These are phyloP conservation scores for Hesperia comma DNA, from an alignment of 2,888 invertebrate species.

Conservation along the genomic window DNA sequence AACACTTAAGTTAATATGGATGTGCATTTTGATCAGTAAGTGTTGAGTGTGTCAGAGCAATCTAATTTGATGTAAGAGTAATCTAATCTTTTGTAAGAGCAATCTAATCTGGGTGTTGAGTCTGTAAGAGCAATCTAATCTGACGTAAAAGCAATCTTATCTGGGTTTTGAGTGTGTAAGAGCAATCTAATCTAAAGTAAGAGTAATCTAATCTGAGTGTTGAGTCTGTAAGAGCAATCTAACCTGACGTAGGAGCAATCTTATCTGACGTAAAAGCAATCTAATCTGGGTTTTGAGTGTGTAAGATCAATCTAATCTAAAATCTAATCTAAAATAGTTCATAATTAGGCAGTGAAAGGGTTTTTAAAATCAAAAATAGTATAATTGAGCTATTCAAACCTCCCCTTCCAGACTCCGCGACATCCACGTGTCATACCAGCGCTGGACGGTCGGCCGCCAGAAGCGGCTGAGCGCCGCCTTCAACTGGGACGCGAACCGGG, in stretches of 20 bases:
- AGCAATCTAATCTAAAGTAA: no score
- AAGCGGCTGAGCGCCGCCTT: constrained; percentile 89
- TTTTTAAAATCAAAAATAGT: no score
- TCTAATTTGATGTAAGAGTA: no score
- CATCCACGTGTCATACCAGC: constrained; percentile 87
- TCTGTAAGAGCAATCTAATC: background rate
- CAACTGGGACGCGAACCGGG: constrained; percentile 94
- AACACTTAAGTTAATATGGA: constrained; percentile 87
- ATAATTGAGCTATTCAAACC: no score
- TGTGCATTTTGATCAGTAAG: constrained; percentile 91
- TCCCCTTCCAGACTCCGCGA: constrained; percentile 85
- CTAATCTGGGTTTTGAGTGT: constrained; percentile 85
- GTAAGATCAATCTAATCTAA: no score
- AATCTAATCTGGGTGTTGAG: constrained; percentile 87
- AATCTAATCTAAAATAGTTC: no score
- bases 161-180: no score
- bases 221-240: background rate
- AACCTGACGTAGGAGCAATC: no score
- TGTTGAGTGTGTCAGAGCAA: constrained; percentile 39
- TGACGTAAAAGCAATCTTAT: no score
- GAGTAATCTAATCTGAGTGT: constrained; percentile 90
- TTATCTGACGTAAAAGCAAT: no score
- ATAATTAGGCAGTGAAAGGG: no score
- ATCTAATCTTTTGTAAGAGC: no score
- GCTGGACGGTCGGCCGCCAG: constrained; percentile 82